Evolutionary conservation across 1,140 invertebrate species (phyloP).

Genomic region (Riptortus pedestris): DNA sequence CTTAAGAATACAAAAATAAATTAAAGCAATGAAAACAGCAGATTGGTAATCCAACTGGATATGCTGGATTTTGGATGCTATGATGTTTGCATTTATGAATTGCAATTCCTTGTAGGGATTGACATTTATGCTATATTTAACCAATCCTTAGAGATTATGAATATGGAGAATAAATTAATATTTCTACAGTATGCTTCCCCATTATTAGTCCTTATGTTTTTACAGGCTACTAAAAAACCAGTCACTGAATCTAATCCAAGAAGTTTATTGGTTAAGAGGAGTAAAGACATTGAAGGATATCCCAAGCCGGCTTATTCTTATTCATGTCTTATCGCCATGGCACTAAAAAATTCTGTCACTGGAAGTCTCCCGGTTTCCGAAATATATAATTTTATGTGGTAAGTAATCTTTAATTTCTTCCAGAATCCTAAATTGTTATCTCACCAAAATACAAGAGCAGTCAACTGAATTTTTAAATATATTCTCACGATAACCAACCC

Average conservation of each 20-base stretch:
- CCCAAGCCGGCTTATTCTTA: constrained; percentile 97
- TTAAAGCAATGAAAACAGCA: too few species aligned
- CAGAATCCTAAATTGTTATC: background rate
- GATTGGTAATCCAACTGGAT: too few species aligned
- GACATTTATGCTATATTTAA: too few species aligned
- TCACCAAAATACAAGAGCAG: background rate
- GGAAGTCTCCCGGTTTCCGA: constrained; percentile 93
- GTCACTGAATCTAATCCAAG: background rate
- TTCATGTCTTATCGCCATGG: constrained; percentile 93
- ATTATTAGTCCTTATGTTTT: background rate
- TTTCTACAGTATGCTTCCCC: too few species aligned
- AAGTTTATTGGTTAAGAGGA: constrained; percentile 2
- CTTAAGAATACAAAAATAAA: too few species aligned
- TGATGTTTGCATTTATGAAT: too few species aligned
- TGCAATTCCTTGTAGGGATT: too few species aligned
- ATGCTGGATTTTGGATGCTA: too few species aligned
- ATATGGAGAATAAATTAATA: too few species aligned
- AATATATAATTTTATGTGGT: constrained; percentile 98
- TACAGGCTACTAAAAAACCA: background rate
- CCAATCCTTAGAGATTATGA: too few species aligned
- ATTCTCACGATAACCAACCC: background rate
- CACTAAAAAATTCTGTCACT: constrained; percentile 86
- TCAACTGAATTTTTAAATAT: background rate
- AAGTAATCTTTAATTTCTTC: constrained; percentile 38
- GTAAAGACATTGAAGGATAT: constrained; percentile 46